A percentile compares a stretch with the other conserved stretches of the same genome.
These are phyloP conservation scores for Phrixothrix hirtus DNA, from an alignment of 2,888 invertebrate species.

Conservation along the genomic window DNA sequence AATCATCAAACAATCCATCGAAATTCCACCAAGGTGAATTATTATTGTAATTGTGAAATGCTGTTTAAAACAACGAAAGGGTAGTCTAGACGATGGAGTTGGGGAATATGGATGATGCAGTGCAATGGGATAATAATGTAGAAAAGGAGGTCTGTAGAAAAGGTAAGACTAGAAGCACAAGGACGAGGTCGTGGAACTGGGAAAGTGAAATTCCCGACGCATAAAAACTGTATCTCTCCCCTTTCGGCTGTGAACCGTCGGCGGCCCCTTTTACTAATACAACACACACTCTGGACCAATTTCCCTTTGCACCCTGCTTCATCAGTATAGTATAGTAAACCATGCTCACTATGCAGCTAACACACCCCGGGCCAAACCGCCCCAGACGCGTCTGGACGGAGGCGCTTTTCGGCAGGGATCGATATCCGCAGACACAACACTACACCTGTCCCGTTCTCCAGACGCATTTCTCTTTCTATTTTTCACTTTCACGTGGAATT, in stretches of 20 bases:
- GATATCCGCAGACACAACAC: conserved; percentile 61
- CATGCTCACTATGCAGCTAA: conserved; percentile 23
- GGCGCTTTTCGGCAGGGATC: conserved; percentile 63
- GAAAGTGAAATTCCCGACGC: conserved; percentile 54
- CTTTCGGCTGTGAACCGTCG: conserved; percentile 34
- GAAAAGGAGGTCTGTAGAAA: conserved; percentile 26
- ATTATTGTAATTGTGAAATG: conserved; percentile 18
- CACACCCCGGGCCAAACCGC: conserved; percentile 37
- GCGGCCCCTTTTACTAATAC: conserved; percentile 39
- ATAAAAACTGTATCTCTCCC: conserved; percentile 47
- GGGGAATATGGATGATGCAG: conserved; percentile 37
- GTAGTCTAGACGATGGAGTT: conserved; percentile 43
- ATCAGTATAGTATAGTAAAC: conserved; percentile 16
- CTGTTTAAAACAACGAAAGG: conserved; percentile 26
- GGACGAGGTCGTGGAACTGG: conserved; percentile 56
- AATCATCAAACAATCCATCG: background rate
- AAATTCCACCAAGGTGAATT: background rate
- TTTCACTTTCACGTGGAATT: conserved; percentile 1
- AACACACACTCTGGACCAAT: conserved; percentile 22
- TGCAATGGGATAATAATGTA: conserved; percentile 20
- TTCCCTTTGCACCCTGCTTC: conserved; percentile 31
- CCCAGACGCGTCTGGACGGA: conserved; percentile 55
- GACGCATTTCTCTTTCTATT: conserved; percentile 9
- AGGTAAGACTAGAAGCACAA: conserved; percentile 41
- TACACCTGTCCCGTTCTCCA: conserved; percentile 20